Evolutionary conservation across 2,797 vertebrate species (phyloP), one percentile per base, ranked within the genome.

Genomic region (Lithobates pipiens): DNA sequence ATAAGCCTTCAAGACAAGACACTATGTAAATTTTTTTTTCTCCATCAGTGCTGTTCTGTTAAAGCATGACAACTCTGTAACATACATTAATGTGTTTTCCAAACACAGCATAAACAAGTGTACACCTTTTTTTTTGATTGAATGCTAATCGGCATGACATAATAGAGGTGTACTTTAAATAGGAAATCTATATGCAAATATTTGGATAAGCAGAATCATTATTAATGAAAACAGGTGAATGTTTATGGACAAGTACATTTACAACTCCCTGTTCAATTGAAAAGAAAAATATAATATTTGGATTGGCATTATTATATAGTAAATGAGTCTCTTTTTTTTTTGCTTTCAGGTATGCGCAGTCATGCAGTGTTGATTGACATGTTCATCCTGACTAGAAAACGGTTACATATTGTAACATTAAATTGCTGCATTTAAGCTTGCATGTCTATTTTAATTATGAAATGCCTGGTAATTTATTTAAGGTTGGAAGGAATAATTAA

Each of bases 31-130:
- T 85, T 76, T 16, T 39, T 9, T 39, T 39, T 57, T 42, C 71
- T 61, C 54, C 61, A 57, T 85, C 68, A 32, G 18, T 54, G 29
- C 32, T 39, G 18, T 75, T 63, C 23, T 73, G 23, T 76, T 76
- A 80, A 57, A 74, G 21, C 42, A 79, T 75, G 77, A 29, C 70
- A 80, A 54, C 63, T 65, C 29, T 80, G 54, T 75, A 74, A 75
- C 77, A 71, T 85, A 67, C 77, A 75, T 80, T 75, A 85, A 80
- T 76, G 72, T 85, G 84, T 80, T 75, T 80, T 70, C 72, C 84
- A 50, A 75, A 80, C 76, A 85, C 18, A 80, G 70, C 57, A 80
- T 80, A 73, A 85, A 65, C 76, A 77, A 79, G 61, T 61, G 67
- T 54, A n/a, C 67, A 10, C 54, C 54, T 61, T 29, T 29, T 29